phyloP scores from a whole-genome alignment of 2,113 vertebrate genomes.

The Boleophthalmus pectinirostris region DNA sequence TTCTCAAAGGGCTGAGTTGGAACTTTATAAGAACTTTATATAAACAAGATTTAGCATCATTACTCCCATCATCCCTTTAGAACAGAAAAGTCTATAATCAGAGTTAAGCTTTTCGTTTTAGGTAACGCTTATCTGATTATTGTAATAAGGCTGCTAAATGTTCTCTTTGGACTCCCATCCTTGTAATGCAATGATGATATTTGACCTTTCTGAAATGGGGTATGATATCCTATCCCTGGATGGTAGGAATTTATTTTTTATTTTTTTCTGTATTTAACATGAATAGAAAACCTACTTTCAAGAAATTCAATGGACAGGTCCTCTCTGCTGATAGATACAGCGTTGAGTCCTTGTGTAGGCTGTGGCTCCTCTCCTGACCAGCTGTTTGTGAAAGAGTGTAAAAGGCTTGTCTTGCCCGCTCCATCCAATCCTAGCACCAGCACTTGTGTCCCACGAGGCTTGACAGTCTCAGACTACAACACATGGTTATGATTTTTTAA shows the following conservation, averaged over 20 bases:
- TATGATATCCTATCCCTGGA: background rate
- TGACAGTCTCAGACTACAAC: constrained; percentile 59
- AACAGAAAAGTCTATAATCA: background rate
- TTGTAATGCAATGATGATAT: background rate
- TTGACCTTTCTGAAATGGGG: background rate
- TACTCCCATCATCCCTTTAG: background rate
- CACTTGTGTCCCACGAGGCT: constrained; percentile 75
- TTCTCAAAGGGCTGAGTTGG: background rate
- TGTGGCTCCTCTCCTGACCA: constrained; percentile 74
- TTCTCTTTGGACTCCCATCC: no score
- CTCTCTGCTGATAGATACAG: constrained; percentile 82
- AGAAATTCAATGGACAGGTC: constrained; percentile 85
- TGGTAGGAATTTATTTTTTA: background rate
- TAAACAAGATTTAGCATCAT: background rate
- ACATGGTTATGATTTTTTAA: background rate
- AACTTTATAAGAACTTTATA: background rate
- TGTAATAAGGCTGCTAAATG: background rate
- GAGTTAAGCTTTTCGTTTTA: background rate
- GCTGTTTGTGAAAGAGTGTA: constrained; percentile 82
- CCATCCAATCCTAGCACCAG: constrained; percentile 92
- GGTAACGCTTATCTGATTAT: background rate
- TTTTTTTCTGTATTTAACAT: background rate
- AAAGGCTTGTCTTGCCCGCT: constrained; percentile 90
- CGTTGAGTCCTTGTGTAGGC: constrained; percentile 87
- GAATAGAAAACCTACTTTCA: constrained; percentile 83